Conservation (phyloP, 1,140 invertebrate genomes). For the Drosophila nigromelanica region DNA sequence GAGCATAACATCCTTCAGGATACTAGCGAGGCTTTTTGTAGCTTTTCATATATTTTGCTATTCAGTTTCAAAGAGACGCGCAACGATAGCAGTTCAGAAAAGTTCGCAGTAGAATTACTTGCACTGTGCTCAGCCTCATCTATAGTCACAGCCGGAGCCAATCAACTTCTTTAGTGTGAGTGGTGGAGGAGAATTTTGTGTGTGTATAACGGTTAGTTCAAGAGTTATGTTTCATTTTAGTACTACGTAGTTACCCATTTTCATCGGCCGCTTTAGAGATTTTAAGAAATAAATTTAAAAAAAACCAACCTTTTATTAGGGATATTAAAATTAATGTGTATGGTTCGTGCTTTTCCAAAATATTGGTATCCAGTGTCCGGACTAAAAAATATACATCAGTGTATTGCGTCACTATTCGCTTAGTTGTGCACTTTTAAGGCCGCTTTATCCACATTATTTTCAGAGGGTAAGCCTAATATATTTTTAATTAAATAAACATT, state of each 20-base stretch:
- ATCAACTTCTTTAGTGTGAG: constrained; percentile 30
- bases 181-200: constrained; percentile 46
- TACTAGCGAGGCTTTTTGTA: constrained; percentile 70
- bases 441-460: constrained; percentile 17
- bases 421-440: constrained; percentile 28
- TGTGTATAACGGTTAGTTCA: constrained; percentile 78
- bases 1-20: constrained; percentile 72
- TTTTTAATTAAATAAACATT: constrained; percentile 38
- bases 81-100: constrained; percentile 68
- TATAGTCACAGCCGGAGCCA: constrained; percentile 16
- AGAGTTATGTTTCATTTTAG: constrained; percentile 29
- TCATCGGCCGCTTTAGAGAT: constrained; percentile 9
- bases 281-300: not conserved
- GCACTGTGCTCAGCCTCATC: constrained; percentile 34
- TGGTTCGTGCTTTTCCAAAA: constrained; percentile 5
- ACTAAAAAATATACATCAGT: constrained; percentile 15
- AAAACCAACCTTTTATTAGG: not conserved
- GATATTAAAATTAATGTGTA: constrained; percentile 15
- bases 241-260: constrained; percentile 34
- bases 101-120: constrained; percentile 29
- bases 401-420: constrained; percentile 43
- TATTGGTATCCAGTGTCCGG: constrained; percentile 1
- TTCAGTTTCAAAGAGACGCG: constrained; percentile 71
- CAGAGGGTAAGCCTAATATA: constrained; percentile 32
- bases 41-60: constrained; percentile 54